Percentiles rank a stretch among this genome's conserved stretches.
Evolutionary conservation across 2,797 vertebrate genomes (phyloP).

Genomic region (Miichthys miiuy): DNA sequence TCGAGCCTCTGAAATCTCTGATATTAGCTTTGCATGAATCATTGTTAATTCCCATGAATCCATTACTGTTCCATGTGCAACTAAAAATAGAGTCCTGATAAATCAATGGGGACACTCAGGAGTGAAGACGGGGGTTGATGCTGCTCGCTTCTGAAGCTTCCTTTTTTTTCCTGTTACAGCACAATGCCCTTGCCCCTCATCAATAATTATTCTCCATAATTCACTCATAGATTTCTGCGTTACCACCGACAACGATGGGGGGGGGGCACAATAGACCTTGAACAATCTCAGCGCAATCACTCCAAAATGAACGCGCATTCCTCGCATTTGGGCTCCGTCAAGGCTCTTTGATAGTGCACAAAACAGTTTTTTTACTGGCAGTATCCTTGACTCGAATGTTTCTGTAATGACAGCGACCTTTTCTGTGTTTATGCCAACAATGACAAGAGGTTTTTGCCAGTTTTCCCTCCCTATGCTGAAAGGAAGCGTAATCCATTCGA

Average conservation of each 20-base stretch:
- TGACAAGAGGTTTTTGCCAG: slow-evolving; percentile 44
- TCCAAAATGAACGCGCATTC: slow-evolving; percentile 42
- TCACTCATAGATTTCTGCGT: slow-evolving; percentile 59
- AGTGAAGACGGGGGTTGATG: slow-evolving; percentile 64
- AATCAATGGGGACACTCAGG: slow-evolving; percentile 79
- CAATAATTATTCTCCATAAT: slow-evolving; percentile 76
- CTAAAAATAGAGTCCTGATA: slow-evolving; percentile 82
- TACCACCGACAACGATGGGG: slow-evolving; percentile 30
- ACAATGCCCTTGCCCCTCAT: slow-evolving; percentile 67
- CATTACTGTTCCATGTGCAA: slow-evolving; percentile 77
- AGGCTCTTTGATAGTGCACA: slow-evolving; percentile 35
- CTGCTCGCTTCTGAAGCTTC: slow-evolving; percentile 63
- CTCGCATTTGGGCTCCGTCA: slow-evolving; percentile 26
- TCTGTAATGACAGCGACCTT: slow-evolving; percentile 54
- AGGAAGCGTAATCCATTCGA: slow-evolving; percentile 67
- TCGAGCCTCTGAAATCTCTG: slow-evolving; percentile 78
- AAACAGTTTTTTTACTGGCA: slow-evolving; percentile 24
- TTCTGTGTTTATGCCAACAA: slow-evolving; percentile 57
- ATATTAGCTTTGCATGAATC: slow-evolving; percentile 80
- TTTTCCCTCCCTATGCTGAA: slow-evolving; percentile 49
- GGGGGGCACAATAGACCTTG: slow-evolving; percentile 50
- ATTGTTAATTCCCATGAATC: slow-evolving; percentile 81
- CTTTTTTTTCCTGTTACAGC: slow-evolving; percentile 54
- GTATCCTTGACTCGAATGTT: slow-evolving; percentile 61
- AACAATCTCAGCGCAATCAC: slow-evolving; percentile 31